These are phyloP conservation scores for Parauchenoglanis ngamensis DNA, from an alignment of 2,797 vertebrate species.

Conservation along the genomic window DNA sequence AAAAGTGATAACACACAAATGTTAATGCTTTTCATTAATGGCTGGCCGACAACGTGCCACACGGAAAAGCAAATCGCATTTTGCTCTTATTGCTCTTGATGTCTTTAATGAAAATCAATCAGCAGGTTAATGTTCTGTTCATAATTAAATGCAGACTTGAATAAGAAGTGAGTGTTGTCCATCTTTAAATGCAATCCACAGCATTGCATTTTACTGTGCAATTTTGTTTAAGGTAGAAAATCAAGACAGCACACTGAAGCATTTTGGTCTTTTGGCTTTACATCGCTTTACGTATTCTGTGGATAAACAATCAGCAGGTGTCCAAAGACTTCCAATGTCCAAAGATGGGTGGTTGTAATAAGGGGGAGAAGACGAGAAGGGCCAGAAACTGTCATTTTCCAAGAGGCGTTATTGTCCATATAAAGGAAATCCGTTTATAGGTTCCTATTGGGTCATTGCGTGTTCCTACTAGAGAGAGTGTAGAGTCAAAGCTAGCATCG, in stretches of 20 bases:
- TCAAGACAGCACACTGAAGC: background rate
- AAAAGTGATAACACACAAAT: background rate
- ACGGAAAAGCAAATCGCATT: background rate
- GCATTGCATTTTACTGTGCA: background rate
- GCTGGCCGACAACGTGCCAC: background rate
- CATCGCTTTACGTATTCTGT: too few relatives aligned
- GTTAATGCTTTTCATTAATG: background rate
- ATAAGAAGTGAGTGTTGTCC: background rate
- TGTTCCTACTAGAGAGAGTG: background rate
- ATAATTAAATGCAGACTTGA: background rate
- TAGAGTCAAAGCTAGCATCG: background rate
- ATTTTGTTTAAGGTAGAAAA: background rate
- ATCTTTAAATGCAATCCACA: background rate
- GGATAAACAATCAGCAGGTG: background rate
- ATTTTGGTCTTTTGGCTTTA: background rate
- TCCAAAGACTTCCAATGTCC: background rate
- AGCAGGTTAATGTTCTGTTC: background rate
- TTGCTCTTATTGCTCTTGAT: background rate
- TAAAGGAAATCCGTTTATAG: background rate
- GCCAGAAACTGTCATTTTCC: background rate
- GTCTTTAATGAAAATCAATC: background rate
- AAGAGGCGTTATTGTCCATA: background rate
- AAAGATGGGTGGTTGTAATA: background rate
- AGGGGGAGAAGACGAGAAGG: background rate
- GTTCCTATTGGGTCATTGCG: background rate